These are phyloP conservation scores for Galaxias olidus DNA, from an alignment of 2,797 vertebrate species.

Conservation along the genomic window DNA sequence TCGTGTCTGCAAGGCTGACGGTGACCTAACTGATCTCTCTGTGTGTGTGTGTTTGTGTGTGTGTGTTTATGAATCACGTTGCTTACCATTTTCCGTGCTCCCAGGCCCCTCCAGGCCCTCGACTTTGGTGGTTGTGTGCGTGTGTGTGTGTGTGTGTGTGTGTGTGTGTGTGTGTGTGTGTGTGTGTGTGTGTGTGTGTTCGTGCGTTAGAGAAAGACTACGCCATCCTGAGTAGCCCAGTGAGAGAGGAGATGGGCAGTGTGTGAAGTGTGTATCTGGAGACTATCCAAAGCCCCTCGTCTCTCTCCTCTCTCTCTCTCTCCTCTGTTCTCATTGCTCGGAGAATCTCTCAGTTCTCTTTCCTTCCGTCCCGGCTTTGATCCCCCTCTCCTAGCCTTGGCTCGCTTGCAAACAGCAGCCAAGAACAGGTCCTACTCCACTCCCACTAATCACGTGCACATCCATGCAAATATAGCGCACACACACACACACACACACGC, in stretches of 20 bases:
- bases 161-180: slow-evolving; percentile 12
- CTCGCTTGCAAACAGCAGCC: slow-evolving; percentile 72
- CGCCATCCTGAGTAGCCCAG: slow-evolving; percentile 26
- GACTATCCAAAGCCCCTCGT: slow-evolving; percentile 72
- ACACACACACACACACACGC: neutral
- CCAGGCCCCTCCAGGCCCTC: slow-evolving; percentile 45
- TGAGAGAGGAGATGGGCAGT: slow-evolving; percentile 64
- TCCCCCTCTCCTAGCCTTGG: slow-evolving; percentile 72
- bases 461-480: slow-evolving; percentile 14
- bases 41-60: slow-evolving; percentile 48
- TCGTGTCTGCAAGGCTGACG: slow-evolving; percentile 73
- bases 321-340: slow-evolving; percentile 69
- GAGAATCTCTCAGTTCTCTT: slow-evolving; percentile 73
- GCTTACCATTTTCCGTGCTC: slow-evolving; percentile 45
- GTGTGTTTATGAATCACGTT: slow-evolving; percentile 48
- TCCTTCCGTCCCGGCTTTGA: slow-evolving; percentile 71
- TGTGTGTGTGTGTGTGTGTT: slow-evolving; percentile 15
- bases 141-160: slow-evolving; percentile 27
- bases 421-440: slow-evolving; percentile 74
- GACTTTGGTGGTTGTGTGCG: slow-evolving; percentile 27
- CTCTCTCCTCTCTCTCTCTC: slow-evolving; percentile 56
- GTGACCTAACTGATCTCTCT: slow-evolving; percentile 68
- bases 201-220: slow-evolving; percentile 18
- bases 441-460: slow-evolving; percentile 62
- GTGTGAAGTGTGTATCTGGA: slow-evolving; percentile 79